phyloP scores from a whole-genome alignment of 2,888 invertebrate species.

The Stenotaenia linearis region DNA sequence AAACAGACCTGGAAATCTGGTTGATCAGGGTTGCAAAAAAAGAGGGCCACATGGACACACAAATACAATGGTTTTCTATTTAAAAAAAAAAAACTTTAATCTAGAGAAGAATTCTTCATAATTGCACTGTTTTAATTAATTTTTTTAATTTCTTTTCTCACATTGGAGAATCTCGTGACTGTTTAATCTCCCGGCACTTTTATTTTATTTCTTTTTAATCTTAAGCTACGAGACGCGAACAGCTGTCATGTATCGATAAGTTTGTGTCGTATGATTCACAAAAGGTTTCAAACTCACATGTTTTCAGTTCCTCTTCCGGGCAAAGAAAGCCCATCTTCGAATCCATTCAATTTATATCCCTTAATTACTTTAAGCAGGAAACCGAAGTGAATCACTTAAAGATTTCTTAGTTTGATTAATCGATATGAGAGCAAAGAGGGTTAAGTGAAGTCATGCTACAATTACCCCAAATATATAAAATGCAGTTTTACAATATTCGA shows the following conservation, averaged over 20 bases:
- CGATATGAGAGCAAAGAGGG: neutral
- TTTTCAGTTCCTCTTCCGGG: conserved; percentile 22
- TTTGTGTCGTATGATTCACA: conserved; percentile 2
- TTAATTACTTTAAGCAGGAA: conserved; percentile 24
- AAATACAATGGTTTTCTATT: neutral
- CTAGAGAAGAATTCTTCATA: neutral
- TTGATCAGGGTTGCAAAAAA: neutral
- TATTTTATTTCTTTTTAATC: neutral
- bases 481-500: neutral
- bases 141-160: neutral
- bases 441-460: neutral
- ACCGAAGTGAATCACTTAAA: conserved; percentile 2
- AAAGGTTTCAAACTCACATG: conserved; percentile 3
- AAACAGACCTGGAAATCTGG: neutral
- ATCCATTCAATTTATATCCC: conserved; percentile 10
- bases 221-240: neutral
- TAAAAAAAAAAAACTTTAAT: neutral
- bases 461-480: neutral
- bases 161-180: neutral
- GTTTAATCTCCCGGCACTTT: neutral
- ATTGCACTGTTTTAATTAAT: conserved; percentile 2
- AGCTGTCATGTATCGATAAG: neutral
- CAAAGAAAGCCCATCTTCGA: neutral
- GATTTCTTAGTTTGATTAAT: neutral
- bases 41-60: neutral